Base-by-base conservation (phyloP, 1,140 invertebrate genomes). In the Cherax quadricarinatus region DNA sequence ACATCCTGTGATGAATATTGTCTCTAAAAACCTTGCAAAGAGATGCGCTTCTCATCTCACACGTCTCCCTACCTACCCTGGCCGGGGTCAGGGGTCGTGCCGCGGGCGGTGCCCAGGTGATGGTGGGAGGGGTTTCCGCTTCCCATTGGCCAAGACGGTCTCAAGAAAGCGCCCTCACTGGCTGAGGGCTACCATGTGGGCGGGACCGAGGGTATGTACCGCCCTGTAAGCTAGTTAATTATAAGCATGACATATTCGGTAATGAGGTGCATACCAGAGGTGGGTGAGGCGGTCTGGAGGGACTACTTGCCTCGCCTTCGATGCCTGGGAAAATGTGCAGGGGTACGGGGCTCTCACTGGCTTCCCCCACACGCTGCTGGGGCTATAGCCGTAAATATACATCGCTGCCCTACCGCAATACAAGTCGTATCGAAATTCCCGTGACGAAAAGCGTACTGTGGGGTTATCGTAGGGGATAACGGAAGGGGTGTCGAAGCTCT, bases 241-340 rank as follows among this genome's bases (percentile, higher is more conserved):
- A 91, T 91, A 91, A 91, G 89, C 89, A 91, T 91, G 89, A 91
- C 89, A 91, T 91, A 91, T 91, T 91, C 89, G 89, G 89, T 91
- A 91, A 91, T 91, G 89, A 91, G 89, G 18, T 80, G 89, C 89
- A 91, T 91, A 91, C 89, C 89, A 80, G 83, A 86, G 53, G 82
- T 80, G 89, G 89, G 89, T 80, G 88, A 90, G 88, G 80, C 82
- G 41, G 49, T 57, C n/a, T 21, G 83, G 75, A 88, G 87, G 75
- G 18, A 41, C 78, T 70, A 51, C 70, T 30, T 53, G 80, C n/a
- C 81, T 49, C 88, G 24, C 88, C 62, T 62, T 84, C 88, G 51
- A 81, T 24, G 79, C 79, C 79, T 83, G 81, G 53, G 81, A 57
- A 57, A 83, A 57, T 62, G 81, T 62, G 53, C 10, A 24, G 62